These are phyloP conservation scores for Kryptolebias ocellatus DNA, from an alignment of 2,797 vertebrate genomes.

Conservation along the genomic window DNA sequence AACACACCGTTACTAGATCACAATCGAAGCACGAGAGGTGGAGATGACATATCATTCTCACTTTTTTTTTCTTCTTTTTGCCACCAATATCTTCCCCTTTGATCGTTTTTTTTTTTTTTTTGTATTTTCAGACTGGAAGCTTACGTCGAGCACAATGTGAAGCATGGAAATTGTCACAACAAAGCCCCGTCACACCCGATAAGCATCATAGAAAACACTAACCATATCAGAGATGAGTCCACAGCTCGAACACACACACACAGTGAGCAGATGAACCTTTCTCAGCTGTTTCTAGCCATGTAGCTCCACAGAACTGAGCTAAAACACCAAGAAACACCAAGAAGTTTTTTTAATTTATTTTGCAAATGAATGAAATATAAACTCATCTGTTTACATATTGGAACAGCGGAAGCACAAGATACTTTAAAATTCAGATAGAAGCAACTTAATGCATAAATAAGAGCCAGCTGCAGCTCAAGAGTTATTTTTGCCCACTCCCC, in stretches of 20 bases:
- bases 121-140: slow-evolving; percentile 52
- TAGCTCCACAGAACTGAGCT: neutral
- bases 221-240: slow-evolving; percentile 40
- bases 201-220: slow-evolving; percentile 68
- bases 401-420: slow-evolving; percentile 7
- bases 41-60: slow-evolving; percentile 46
- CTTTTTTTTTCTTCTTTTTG: slow-evolving; percentile 29
- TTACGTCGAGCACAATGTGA: slow-evolving; percentile 65
- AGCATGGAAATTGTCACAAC: slow-evolving; percentile 72
- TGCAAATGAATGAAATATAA: slow-evolving; percentile 37
- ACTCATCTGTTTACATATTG: slow-evolving; percentile 23
- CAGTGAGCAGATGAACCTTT: slow-evolving; percentile 35
- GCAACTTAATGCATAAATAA: slow-evolving; percentile 29
- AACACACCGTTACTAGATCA: slow-evolving; percentile 75
- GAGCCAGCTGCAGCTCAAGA: slow-evolving; percentile 14
- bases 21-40: slow-evolving; percentile 66
- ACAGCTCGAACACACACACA: slow-evolving; percentile 41
- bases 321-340: slow-evolving; percentile 22
- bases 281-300: slow-evolving; percentile 17
- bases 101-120: slow-evolving; percentile 14
- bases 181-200: slow-evolving; percentile 72
- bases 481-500: slow-evolving; percentile 11
- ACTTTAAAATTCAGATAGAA: slow-evolving; percentile 36
- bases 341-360: neutral
- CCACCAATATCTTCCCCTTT: slow-evolving; percentile 38